A percentile compares a stretch with the other conserved stretches of the same genome.
phyloP scores from a whole-genome alignment of 1,140 invertebrate genomes.

The Agrypnia vestita region DNA sequence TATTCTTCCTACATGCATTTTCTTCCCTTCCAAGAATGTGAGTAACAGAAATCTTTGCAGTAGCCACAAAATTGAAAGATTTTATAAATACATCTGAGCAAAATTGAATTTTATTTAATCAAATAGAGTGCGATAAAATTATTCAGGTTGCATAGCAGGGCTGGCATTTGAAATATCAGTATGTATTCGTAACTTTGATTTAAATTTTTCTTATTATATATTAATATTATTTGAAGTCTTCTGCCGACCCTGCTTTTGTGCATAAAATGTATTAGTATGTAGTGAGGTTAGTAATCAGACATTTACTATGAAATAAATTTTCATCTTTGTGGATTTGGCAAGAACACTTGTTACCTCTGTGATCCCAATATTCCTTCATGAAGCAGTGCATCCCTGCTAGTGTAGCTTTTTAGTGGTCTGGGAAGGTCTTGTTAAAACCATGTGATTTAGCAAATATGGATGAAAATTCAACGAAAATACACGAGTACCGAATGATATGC shows the following conservation, averaged over 20 bases:
- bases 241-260: conserved; percentile 13
- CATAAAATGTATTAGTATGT: conserved; percentile 10
- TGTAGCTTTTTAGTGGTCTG: conserved; percentile 52
- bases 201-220: not conserved
- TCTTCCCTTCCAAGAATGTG: conserved; percentile 21
- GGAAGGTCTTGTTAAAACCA: conserved; percentile 36
- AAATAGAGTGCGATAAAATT: conserved; percentile 1
- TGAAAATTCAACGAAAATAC: conserved; percentile 51
- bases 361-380: conserved; percentile 50
- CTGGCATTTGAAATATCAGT: conserved; percentile 3
- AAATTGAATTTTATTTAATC: conserved; percentile 7
- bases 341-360: conserved; percentile 58
- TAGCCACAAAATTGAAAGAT: conserved; percentile 47
- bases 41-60: conserved; percentile 50
- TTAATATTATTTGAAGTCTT: not conserved
- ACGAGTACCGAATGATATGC: conserved; percentile 56
- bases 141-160: conserved; percentile 12
- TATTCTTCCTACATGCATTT: conserved; percentile 53
- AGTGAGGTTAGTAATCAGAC: conserved; percentile 37
- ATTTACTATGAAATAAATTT: not conserved
- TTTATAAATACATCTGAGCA: conserved; percentile 4
- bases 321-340: conserved; percentile 45
- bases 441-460: conserved; percentile 53
- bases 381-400: conserved; percentile 57
- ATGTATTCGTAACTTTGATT: not conserved